Evolutionary conservation across 1,140 invertebrate genomes (phyloP), one percentile per base, ranked within the genome.

Genomic region (Hesperophylax magnus): DNA sequence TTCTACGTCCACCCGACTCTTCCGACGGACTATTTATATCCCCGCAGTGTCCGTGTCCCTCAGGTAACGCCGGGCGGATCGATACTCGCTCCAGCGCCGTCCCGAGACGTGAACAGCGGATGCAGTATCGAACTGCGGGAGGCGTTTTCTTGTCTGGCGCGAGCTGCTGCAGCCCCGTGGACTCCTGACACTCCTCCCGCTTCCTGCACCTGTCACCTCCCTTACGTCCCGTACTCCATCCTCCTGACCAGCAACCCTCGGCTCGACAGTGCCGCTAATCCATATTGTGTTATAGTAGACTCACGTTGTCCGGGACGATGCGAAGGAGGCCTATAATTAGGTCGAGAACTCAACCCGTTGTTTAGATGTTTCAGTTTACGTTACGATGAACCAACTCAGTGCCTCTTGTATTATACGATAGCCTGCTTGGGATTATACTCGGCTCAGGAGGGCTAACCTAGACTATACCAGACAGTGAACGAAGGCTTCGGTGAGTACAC

Each of bases 301-400:
- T 34, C 39, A 56, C 39, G 63, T 78, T 69, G 17, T 78, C 77
- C 54, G 52, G 77, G 77, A 78, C 77, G 77, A 78, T 78, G 77
- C 77, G 63, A 69, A 69, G 65, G 63, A 78, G 69, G 34, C 61
- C 63, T 31, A 22, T 69, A 53, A 69, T 39, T 54, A 78, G 77
- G 77, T 67, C 63, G 63, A 69, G 77, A 52, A 78, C 77, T 78
- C 63, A 54, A 78, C 22, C 53, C 53, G 80, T 56, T 74, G 74
- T 76, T 81, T 81, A 72, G 80, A 81, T 56, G 80, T 75, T 76
- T 71, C 75, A 69, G 52, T 75, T 75, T 56, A 74, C 69, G 74
- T 82, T 82, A 82, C 53, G 81, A 82, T 77, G 81, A 82, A 76
- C 71, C 81, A 52, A 67, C 77, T 67, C 77, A 82, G 81, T 82